Evolutionary conservation across 2,113 vertebrate genomes (phyloP).

Genomic region (Erinaceus europaeus): DNA sequence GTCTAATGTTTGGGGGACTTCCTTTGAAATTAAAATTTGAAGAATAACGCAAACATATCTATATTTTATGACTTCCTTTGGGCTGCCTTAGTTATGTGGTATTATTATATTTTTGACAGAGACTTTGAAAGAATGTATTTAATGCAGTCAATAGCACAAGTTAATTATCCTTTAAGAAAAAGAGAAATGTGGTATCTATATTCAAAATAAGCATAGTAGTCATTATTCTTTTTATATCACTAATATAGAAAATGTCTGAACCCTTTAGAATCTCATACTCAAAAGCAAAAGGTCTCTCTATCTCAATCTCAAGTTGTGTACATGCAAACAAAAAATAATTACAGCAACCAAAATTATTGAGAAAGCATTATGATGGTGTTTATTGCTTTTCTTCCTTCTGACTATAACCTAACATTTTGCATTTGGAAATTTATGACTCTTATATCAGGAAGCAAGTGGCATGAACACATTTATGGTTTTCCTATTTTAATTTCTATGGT

Average conservation of each 20-base stretch:
- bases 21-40: not conserved
- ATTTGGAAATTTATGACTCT: too few relatives aligned
- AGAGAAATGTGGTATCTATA: not conserved
- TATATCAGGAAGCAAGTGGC: too few relatives aligned
- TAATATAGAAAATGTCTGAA: not conserved
- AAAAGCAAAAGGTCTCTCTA: not conserved
- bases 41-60: not conserved
- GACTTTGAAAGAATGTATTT: not conserved
- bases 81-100: not conserved
- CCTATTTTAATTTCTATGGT: too few relatives aligned
- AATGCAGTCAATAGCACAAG: not conserved
- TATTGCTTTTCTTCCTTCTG: too few relatives aligned
- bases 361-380: too few relatives aligned
- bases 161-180: not conserved
- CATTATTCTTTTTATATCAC: not conserved
- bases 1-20: not conserved
- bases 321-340: too few relatives aligned
- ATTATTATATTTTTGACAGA: not conserved
- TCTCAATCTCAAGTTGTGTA: too few relatives aligned
- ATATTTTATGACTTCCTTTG: not conserved
- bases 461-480: too few relatives aligned
- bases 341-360: too few relatives aligned
- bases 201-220: not conserved
- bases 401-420: too few relatives aligned
- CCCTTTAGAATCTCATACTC: not conserved